These are phyloP conservation scores for Parotocinclus haroldoi DNA, from an alignment of 2,797 vertebrate species.

Conservation along the genomic window DNA sequence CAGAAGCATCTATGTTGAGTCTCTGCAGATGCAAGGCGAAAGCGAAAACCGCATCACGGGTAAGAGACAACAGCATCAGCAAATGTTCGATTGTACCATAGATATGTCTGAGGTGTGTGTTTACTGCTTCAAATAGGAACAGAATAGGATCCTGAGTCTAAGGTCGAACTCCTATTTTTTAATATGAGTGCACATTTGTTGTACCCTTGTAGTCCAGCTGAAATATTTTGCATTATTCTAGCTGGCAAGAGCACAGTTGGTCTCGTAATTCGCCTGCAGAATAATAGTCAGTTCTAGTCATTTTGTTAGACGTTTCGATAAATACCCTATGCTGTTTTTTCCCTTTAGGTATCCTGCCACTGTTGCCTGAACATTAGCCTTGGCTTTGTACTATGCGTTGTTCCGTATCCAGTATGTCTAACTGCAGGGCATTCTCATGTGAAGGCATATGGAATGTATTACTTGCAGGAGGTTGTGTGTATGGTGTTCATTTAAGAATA, in stretches of 20 bases:
- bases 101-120: no score
- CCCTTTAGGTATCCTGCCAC: not conserved
- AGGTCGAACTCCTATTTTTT: no score
- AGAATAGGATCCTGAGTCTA: no score
- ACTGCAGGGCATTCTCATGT: not conserved
- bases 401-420: conserved; percentile 10
- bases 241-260: no score
- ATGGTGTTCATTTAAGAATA: conserved; percentile 16
- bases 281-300: not conserved
- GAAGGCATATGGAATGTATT: conserved; percentile 32
- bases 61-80: conserved; percentile 50
- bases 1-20: conserved; percentile 94
- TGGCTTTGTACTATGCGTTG: not conserved
- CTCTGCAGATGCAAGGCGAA: conserved; percentile 96
- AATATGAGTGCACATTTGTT: no score
- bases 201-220: no score
- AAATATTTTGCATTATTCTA: no score
- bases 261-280: not conserved
- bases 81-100: no score
- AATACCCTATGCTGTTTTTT: conserved; percentile 5
- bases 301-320: conserved; percentile 5
- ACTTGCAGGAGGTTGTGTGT: conserved; percentile 21
- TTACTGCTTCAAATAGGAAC: no score
- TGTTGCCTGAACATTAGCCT: conserved; percentile 8
- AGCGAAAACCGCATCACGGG: conserved; percentile 97